Conservation (phyloP, 2,797 vertebrate genomes). For the Remorina albescens region DNA sequence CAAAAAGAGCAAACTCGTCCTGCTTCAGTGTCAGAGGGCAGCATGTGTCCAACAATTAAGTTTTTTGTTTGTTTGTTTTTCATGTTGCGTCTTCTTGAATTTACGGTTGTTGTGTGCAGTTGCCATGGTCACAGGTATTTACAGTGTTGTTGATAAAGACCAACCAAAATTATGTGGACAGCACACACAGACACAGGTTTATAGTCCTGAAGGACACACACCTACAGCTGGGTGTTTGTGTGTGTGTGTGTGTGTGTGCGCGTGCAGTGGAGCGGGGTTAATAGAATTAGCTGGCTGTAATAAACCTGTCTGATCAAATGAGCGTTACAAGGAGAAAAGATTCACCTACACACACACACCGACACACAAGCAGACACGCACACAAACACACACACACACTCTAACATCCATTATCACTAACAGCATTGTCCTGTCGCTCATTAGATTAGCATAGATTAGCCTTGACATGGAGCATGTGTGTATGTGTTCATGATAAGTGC, state of each 20-base stretch:
- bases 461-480: slow-evolving; percentile 48
- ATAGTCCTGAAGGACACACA: not conserved
- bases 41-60: too few species aligned
- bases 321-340: slow-evolving; percentile 44
- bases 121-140: too few species aligned
- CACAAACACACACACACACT: slow-evolving; percentile 19
- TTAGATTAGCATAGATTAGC: slow-evolving; percentile 71
- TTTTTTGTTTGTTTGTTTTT: too few species aligned
- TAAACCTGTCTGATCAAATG: slow-evolving; percentile 69
- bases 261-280: slow-evolving; percentile 47
- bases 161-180: not conserved
- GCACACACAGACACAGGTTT: not conserved
- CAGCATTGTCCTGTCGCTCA: slow-evolving; percentile 56
- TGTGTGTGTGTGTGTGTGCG: slow-evolving; percentile 24
- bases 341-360: slow-evolving; percentile 20
- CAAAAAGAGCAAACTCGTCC: too few species aligned
- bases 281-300: slow-evolving; percentile 58
- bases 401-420: slow-evolving; percentile 50
- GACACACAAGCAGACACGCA: slow-evolving; percentile 13
- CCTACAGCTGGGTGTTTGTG: not conserved
- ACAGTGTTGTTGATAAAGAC: not conserved
- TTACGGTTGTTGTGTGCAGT: too few species aligned
- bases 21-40: too few species aligned
- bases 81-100: too few species aligned
- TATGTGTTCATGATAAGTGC: slow-evolving; percentile 47